These are phyloP conservation scores for Centroberyx gerrardi DNA, from an alignment of 2,797 vertebrate species.

Conservation along the genomic window DNA sequence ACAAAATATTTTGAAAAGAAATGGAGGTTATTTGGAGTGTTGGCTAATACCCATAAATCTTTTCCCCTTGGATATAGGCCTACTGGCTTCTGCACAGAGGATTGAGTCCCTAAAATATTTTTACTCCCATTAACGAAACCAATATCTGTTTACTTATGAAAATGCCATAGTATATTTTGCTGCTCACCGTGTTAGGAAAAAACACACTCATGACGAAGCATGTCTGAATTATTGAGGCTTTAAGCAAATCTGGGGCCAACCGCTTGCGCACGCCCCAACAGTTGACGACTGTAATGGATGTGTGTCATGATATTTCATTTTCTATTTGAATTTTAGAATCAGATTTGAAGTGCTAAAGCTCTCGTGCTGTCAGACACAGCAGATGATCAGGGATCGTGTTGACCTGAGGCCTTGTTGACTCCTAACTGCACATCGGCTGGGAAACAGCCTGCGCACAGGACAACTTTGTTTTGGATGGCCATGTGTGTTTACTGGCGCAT, in stretches of 20 bases:
- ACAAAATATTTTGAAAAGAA: not conserved
- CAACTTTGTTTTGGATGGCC: slow-evolving; percentile 80
- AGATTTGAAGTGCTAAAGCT: slow-evolving; percentile 8
- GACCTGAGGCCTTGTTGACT: slow-evolving; percentile 56
- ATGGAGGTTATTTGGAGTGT: slow-evolving; percentile 4
- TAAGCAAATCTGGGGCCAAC: not conserved
- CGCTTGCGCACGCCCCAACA: not conserved
- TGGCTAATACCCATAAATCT: no score
- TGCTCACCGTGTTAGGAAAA: not conserved
- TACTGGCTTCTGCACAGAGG: not conserved
- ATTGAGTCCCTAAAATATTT: slow-evolving; percentile 3
- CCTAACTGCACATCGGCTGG: slow-evolving; percentile 5
- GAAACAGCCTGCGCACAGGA: slow-evolving; percentile 49
- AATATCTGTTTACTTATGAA: not conserved
- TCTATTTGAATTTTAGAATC: slow-evolving; percentile 13
- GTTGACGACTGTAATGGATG: no score
- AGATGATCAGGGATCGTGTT: slow-evolving; percentile 52
- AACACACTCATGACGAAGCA: not conserved
- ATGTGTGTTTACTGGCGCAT: slow-evolving; percentile 80
- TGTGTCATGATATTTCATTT: slow-evolving; percentile 2
- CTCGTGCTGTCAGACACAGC: slow-evolving; percentile 31
- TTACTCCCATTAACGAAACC: not conserved
- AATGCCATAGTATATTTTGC: not conserved
- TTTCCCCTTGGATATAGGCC: no score
- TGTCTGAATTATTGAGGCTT: not conserved